A percentile compares a stretch with the other conserved stretches of the same genome.
phyloP scores from a whole-genome alignment of 2,113 vertebrate species.

The Boulengeromyrus knoepffleri region DNA sequence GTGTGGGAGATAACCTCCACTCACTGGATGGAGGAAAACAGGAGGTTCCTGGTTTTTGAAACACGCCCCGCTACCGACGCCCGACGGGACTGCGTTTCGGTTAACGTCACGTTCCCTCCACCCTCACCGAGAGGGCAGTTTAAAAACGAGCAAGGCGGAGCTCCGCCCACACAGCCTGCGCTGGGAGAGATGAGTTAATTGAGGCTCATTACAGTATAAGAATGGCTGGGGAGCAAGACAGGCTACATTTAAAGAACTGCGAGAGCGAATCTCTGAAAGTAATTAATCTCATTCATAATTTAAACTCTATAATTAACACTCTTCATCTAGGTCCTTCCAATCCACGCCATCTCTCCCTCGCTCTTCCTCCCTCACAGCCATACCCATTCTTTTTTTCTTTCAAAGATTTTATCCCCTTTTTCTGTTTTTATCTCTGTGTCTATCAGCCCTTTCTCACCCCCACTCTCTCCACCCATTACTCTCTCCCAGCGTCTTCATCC shows the following conservation, averaged over 20 bases:
- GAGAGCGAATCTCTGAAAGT: not conserved
- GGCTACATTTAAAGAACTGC: slow-evolving; percentile 1
- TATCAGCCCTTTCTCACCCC: not conserved
- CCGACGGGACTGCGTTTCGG: not conserved
- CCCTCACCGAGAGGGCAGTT: not conserved
- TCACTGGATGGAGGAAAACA: not conserved
- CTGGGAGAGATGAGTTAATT: slow-evolving; percentile 1
- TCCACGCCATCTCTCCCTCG: not conserved
- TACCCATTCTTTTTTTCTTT: slow-evolving; percentile 11
- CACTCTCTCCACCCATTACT: not conserved
- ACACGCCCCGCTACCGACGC: too few relatives aligned
- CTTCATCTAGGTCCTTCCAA: slow-evolving; percentile 5
- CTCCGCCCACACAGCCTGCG: not conserved
- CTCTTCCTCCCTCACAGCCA: slow-evolving; percentile 12
- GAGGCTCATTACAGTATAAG: not conserved
- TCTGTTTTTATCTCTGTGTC: not conserved
- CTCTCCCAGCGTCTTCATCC: not conserved
- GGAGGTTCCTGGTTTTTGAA: not conserved
- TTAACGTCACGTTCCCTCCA: not conserved
- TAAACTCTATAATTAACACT: slow-evolving; percentile 13
- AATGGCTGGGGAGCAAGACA: slow-evolving; percentile 1
- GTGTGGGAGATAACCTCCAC: not conserved
- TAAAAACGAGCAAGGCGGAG: not conserved
- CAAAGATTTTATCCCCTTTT: not conserved
- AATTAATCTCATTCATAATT: slow-evolving; percentile 22